Evolutionary conservation across 2,888 invertebrate genomes (phyloP), one percentile per base, ranked within the genome.

Genomic region (Ceraclea dissimilis): DNA sequence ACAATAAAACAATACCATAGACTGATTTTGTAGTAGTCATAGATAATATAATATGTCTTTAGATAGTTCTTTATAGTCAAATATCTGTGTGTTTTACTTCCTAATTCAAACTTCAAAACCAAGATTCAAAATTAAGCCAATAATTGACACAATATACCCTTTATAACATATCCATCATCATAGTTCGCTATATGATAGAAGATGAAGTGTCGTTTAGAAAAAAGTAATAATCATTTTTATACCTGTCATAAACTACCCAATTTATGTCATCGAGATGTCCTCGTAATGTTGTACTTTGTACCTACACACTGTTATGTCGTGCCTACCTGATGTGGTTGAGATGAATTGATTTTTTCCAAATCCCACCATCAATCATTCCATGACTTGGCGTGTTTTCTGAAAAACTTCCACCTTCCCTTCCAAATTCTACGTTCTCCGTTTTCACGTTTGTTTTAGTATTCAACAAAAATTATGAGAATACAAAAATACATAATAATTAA

Each of bases 331-430:
- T 39, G 39, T 13, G 39, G 39, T 39, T 39, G 39, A 39, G 26
- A 26, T 49, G 49, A 49, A 49, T 49, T 49, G 49, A 49, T 49
- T 49, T 49, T 16, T 49, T 49, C 49, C 49, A 39, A 39, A 39
- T 13, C 39, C 39, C 17, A 21, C 26, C 49, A 49, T 49, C 49
- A 17, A 49, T 49, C 49, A 49, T 49, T 20, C 19, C 49, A 26
- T 49, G 49, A 49, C 49, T 49, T 20, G 49, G 26, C 49, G 16
- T 16, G 39, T 39, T 39, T 39, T 16, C 16, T 16, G 39, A 39
- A 39, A 39, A 39, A 39, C 39, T 39, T 39, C 16, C 39, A 39
- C 39, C 39, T 39, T 39, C 13, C 39, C n/a, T 8, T n/a, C 39
- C 2, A 39, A 39, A 39, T 39, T 13, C 39, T 16, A 4, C n/a